These are phyloP conservation scores for Astatotilapia flaviijosephi DNA, from an alignment of 2,113 vertebrate species.

Conservation along the genomic window DNA sequence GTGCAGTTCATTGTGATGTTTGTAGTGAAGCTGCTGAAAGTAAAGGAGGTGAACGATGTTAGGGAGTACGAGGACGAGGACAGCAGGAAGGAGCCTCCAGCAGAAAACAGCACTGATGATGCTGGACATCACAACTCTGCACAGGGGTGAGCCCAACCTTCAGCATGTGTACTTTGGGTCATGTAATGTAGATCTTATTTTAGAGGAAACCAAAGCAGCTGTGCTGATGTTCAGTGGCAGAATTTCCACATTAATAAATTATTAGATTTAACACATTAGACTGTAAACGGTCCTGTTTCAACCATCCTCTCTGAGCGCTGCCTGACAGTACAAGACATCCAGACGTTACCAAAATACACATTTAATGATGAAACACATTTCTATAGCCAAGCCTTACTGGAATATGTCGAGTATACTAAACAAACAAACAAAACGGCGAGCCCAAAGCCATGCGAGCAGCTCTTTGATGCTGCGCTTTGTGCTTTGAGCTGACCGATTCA, in stretches of 20 bases:
- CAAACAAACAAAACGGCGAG: neutral
- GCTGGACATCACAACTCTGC: slow-evolving; percentile 57
- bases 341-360: neutral
- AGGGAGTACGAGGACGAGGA: slow-evolving; percentile 84
- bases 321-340: neutral
- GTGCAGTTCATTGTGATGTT: slow-evolving; percentile 88
- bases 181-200: neutral
- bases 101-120: slow-evolving; percentile 6
- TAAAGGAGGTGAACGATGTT: slow-evolving; percentile 86
- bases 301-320: neutral
- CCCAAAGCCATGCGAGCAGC: neutral
- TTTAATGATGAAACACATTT: neutral
- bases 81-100: neutral
- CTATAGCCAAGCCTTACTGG: neutral
- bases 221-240: neutral
- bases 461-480: neutral
- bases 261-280: neutral
- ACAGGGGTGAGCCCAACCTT: slow-evolving; percentile 45
- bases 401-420: neutral
- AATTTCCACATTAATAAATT: neutral
- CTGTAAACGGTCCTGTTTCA: neutral
- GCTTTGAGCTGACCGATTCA: neutral
- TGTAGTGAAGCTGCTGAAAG: slow-evolving; percentile 85
- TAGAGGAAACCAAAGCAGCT: neutral
- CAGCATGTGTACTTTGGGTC: neutral